Base-by-base conservation (phyloP, 2,888 invertebrate genomes). In the Emmelina monodactyla region DNA sequence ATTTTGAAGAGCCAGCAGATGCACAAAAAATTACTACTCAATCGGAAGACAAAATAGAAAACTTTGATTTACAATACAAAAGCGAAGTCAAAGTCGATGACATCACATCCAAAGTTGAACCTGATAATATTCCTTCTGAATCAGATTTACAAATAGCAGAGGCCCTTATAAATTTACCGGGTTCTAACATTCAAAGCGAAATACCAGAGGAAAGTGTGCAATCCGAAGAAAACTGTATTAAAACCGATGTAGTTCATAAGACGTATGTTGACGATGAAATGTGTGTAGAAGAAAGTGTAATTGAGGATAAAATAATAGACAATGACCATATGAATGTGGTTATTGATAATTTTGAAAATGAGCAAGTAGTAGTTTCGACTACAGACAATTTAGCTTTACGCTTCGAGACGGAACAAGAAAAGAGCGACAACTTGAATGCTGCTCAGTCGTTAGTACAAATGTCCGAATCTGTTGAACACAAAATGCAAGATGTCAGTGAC, bases 141-240 rank as follows among this genome's bases (percentile, higher is more conserved):
- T 78, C 78, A 10, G 81, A 76, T 50, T 56, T 81, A 11, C 80
- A 81, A 59, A 67, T 81, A 40, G 81, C 81, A 12, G 78, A 81
- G 53, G 62, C 81, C 2, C 62, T 81, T 13, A 70, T 80, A 33
- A 80, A 69, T 52, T 58, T 81, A 25, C 80, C 80, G 4, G 57
- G 75, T 5, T 40, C 43, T 14, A 49, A 43, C 31, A 55, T 61
- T 31, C 51, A 43, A 33, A 22, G 46, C 16, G 44, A 41, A 32
- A 37, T 53, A 33, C 35, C 46, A 14, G 32, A 42, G 14, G 34
- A 41, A 31, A n/a, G n/a, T n/a, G n/a, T n/a, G n/a, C n/a, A n/a
- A n/a, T n/a, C n/a, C n/a, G n/a, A n/a, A n/a, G n/a, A n/a, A n/a
- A n/a, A n/a, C n/a, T n/a, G n/a, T n/a, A 40, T 43, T 14, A 37